Percentiles rank a stretch among this genome's conserved stretches.
Evolutionary conservation across 2,113 vertebrate species (phyloP).

Genomic region (Prionailurus viverrinus): DNA sequence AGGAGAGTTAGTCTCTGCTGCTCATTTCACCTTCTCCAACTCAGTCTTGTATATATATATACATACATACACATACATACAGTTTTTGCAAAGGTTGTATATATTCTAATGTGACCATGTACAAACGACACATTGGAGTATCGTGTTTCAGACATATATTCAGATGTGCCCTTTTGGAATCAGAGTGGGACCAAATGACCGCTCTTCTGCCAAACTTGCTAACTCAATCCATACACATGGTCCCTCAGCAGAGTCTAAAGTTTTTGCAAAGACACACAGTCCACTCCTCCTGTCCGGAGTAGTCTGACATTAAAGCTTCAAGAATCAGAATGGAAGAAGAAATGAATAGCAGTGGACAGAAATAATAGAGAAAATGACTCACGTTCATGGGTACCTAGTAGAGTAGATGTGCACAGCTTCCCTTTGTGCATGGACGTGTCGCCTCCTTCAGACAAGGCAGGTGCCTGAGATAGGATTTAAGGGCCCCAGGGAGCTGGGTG

Average conservation of each 20-base stretch:
- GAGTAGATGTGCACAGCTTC: too few relatives aligned
- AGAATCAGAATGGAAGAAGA: neutral
- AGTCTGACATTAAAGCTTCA: neutral
- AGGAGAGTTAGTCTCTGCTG: neutral
- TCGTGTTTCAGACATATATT: neutral
- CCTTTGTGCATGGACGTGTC: neutral
- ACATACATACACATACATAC: too few relatives aligned
- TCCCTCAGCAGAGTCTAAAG: neutral
- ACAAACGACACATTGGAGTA: neutral
- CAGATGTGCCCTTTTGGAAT: too few relatives aligned
- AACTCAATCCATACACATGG: rapidly evolving
- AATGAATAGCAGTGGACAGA: neutral
- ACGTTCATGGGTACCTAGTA: too few relatives aligned
- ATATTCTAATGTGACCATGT: neutral
- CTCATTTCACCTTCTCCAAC: neutral
- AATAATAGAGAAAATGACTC: neutral
- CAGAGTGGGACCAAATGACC: neutral
- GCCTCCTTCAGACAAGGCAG: neutral
- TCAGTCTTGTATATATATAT: neutral
- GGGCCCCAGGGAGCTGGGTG: neutral
- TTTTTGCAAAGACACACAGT: neutral
- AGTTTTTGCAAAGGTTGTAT: neutral
- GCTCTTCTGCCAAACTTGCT: neutral
- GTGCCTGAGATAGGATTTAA: neutral
- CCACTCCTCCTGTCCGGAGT: neutral